Evolutionary conservation across 1,140 invertebrate species (phyloP).

Genomic region (Stegodyphus dumicola): DNA sequence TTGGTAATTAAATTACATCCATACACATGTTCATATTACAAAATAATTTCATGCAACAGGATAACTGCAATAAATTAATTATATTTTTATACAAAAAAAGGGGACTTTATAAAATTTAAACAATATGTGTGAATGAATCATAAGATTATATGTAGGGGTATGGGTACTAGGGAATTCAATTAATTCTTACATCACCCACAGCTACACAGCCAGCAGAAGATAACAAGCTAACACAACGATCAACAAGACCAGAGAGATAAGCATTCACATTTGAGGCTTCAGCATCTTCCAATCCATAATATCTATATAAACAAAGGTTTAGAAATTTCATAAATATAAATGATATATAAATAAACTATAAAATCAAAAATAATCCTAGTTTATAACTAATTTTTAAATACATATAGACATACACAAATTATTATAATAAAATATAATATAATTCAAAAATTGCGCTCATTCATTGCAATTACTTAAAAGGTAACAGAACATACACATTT

Average conservation of each 20-base stretch:
- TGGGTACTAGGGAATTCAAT: no score
- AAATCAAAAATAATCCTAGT: neutral
- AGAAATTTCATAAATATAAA: neutral
- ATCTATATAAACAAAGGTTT: conserved; percentile 65
- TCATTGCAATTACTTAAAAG: neutral
- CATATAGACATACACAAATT: neutral
- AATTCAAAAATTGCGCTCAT: neutral
- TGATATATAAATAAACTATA: neutral
- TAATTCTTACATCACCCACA: conserved; percentile 31
- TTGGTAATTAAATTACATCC: no score
- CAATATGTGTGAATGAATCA: neutral
- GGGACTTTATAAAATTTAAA: neutral
- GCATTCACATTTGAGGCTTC: conserved; percentile 79
- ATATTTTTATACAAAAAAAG: neutral
- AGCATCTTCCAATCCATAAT: conserved; percentile 86
- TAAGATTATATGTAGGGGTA: no score
- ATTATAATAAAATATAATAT: neutral
- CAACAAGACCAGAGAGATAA: conserved; percentile 77
- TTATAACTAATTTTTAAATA: neutral
- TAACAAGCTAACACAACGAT: conserved; percentile 69
- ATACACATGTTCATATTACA: no score
- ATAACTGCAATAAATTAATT: no score
- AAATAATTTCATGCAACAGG: no score
- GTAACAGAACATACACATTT: no score
- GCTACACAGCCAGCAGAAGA: conserved; percentile 25